Base-by-base conservation (phyloP, 2,113 vertebrate species). In the Acrocephalus arundinaceus region DNA sequence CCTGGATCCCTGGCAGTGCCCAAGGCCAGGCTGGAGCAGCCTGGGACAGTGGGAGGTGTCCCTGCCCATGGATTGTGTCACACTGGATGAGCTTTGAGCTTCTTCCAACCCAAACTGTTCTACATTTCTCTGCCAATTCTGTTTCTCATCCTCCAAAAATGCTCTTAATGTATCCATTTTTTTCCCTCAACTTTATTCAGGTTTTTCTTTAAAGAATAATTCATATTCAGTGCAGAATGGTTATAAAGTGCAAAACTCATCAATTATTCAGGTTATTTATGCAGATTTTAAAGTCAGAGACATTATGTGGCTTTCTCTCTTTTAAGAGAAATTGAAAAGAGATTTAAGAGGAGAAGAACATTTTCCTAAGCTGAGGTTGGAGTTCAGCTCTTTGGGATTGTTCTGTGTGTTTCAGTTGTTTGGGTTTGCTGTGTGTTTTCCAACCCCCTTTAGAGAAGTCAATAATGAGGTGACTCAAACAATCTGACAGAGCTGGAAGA, bases 11-110 rank as follows among this genome's bases (percentile, higher is more conserved):
- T 78, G 74, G 55, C 0, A 62, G 39, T 62, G 48, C 0, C 57
- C 74, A 7, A 48, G 48, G n/a, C 37, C 37, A 41, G 57, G 41
- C 0, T 61, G 74, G 57, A 25, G 1, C 8, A 0, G 0, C 13
- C 30, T 12, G 75, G 57, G 85, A 17, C 25, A 55, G 30, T 21
- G 75, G 41, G 35, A 63, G 13, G 4, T 35, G 85, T 79, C 57
- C 57, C 66, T 63, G 48, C 6, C 5, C 37, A 2, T 27, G 31
- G 30, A 35, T 35, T 20, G 35, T 15, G 15, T 19, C 46, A 9
- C 4, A 3, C 57, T 55, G 66, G n/a, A 0, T 43, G 43, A 1
- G 9, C 0, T 72, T 49, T 63, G 2, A 54, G n/a, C 7, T 48
- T 48, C 7, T 49, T 27, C 9, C 35, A 15, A 35, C 25, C 31